Evolutionary conservation across 2,888 invertebrate species (phyloP), one percentile per base, ranked within the genome.

Genomic region (Lasioglossum leucozonium): DNA sequence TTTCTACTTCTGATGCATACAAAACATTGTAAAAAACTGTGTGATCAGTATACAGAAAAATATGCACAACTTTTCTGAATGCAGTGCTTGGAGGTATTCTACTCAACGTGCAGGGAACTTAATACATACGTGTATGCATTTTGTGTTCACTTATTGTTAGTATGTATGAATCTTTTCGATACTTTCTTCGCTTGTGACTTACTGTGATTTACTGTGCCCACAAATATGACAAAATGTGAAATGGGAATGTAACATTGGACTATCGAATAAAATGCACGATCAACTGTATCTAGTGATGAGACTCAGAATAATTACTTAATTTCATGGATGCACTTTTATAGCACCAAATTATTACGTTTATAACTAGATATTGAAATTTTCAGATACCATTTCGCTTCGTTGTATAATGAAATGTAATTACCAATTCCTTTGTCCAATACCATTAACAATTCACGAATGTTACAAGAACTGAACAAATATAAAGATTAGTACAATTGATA

Each of bases 21-120:
- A 88, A 85, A 87, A 71, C 72, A 34, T 71, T 87, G 83, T 72
- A 88, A 89, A 86, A 88, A 69, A 75, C 62, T 78, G 58, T 77
- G 65, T 74, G 65, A 80, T 74, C 72, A 72, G 72, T 78, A 30
- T 81, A 79, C 73, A 79, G 77, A 87, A 87, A 81, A 84, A 86
- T 87, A 86, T 80, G 74, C 67, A 42, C 72, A 75, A 79, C n/a
- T 30, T 67, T 86, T 72, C 67, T 65, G 58, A 72, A 51, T 67
- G 26, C 30, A 76, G 58, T 78, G 67, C 42, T 80, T 72, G 13
- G 47, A 74, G 30, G 72, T 72, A 26, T 77, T 75, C 44, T 73
- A 77, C 77, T 37, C 67, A 73, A n/a, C 18, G 40, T 65, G 37
- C 42, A 74, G 47, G 34, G 30, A 86, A 79, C 62, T 67, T 85